A percentile compares a stretch with the other conserved stretches of the same genome.
phyloP scores from a whole-genome alignment of 2,797 vertebrate genomes.

The Phataginus tricuspis region DNA sequence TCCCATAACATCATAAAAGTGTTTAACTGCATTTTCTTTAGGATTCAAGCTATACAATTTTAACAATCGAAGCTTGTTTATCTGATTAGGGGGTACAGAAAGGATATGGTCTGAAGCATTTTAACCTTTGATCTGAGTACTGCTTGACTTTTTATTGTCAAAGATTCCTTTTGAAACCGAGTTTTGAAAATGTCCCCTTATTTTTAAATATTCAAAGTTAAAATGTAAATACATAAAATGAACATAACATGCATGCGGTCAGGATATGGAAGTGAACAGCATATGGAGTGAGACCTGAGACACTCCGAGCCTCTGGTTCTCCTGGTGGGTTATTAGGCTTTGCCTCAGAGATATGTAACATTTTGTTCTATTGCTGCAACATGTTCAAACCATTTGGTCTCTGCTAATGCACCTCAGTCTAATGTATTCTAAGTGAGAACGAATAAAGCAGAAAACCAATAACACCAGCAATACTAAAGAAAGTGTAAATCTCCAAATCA shows the following conservation, averaged over 20 bases:
- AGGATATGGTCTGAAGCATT: not conserved
- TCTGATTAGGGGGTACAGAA: not conserved
- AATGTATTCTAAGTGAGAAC: constrained; percentile 39
- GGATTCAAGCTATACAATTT: not conserved
- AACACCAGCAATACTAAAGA: not conserved
- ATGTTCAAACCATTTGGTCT: constrained; percentile 26
- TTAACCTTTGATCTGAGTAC: not conserved
- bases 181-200: not conserved
- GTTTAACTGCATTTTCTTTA: constrained; percentile 35
- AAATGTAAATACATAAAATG: not conserved
- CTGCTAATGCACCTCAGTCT: not conserved
- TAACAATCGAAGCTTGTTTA: not conserved
- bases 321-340: not conserved
- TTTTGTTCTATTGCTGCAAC: constrained; percentile 58
- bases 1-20: not conserved
- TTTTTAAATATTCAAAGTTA: not conserved
- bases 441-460: not conserved
- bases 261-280: not conserved
- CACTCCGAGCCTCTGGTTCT: not conserved
- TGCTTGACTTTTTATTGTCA: not conserved
- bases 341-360: not conserved
- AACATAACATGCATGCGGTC: not conserved
- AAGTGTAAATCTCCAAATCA: not conserved
- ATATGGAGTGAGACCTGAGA: not conserved
- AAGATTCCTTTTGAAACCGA: not conserved